Evolutionary conservation across 2,888 invertebrate genomes (phyloP).

Genomic region (Pyrocoelia pectoralis): DNA sequence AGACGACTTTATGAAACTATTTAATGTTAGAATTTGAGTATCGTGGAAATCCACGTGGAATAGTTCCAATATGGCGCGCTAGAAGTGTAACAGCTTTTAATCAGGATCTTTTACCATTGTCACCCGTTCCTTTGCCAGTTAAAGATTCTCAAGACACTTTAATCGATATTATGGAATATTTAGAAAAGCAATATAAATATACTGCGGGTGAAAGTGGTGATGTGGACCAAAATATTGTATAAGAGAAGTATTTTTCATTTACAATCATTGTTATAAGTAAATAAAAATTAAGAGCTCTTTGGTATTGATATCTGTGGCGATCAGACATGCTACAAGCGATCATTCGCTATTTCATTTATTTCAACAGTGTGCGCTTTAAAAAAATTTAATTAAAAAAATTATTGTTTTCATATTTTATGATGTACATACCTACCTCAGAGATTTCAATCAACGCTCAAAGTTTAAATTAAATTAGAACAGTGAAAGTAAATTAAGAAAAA

Average conservation of each 20-base stretch:
- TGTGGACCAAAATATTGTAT: background rate
- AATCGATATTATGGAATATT: conserved; percentile 59
- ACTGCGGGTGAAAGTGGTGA: conserved; percentile 53
- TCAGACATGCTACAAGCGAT: too few relatives aligned
- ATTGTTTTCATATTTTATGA: too few relatives aligned
- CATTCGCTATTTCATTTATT: too few relatives aligned
- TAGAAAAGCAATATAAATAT: conserved; percentile 61
- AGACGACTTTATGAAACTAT: background rate
- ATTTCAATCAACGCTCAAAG: too few relatives aligned
- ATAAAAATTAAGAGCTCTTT: too few relatives aligned
- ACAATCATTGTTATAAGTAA: background rate
- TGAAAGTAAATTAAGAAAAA: too few relatives aligned
- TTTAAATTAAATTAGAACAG: too few relatives aligned
- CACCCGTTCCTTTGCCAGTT: conserved; percentile 71
- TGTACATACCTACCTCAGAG: too few relatives aligned
- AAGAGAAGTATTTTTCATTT: background rate
- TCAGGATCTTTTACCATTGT: conserved; percentile 74
- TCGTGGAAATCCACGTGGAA: conserved; percentile 51
- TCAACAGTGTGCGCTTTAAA: too few relatives aligned
- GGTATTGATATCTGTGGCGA: too few relatives aligned
- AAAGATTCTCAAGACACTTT: conserved; percentile 70
- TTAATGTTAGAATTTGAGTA: conserved; percentile 42
- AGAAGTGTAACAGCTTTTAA: conserved; percentile 73
- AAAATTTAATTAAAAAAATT: too few relatives aligned
- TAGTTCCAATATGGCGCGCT: conserved; percentile 72